A percentile compares a stretch with the other conserved stretches of the same genome.
These are phyloP conservation scores for Itoplectis maculator DNA, from an alignment of 2,888 invertebrate species.

Conservation along the genomic window DNA sequence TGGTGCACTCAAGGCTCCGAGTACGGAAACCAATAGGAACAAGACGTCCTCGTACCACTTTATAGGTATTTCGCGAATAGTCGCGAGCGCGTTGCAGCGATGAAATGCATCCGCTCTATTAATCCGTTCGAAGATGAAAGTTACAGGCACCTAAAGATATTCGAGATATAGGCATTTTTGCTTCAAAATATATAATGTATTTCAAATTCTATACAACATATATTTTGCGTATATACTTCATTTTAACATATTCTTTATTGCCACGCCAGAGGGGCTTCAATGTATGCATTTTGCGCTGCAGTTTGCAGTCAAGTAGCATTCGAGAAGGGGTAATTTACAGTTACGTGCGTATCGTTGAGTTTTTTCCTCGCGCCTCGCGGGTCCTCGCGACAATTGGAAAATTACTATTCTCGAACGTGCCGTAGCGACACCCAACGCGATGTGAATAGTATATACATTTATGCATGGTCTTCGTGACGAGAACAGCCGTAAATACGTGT, in stretches of 20 bases:
- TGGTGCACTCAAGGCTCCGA: slow-evolving; percentile 27
- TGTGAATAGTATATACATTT: slow-evolving; percentile 6
- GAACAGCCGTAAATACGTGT: not conserved
- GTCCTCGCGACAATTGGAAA: slow-evolving; percentile 38
- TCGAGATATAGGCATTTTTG: too few relatives aligned
- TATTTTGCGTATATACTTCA: too few relatives aligned
- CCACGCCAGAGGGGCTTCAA: not conserved
- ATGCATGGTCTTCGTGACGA: not conserved
- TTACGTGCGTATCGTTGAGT: slow-evolving; percentile 18
- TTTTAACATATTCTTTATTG: too few relatives aligned
- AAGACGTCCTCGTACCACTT: slow-evolving; percentile 66
- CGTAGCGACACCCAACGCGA: slow-evolving; percentile 8
- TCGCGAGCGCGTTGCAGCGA: slow-evolving; percentile 23
- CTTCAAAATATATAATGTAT: too few relatives aligned
- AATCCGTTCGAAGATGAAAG: not conserved
- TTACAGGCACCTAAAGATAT: too few relatives aligned
- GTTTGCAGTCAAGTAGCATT: not conserved
- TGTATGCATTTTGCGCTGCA: slow-evolving; percentile 2
- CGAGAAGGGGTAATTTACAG: slow-evolving; percentile 15
- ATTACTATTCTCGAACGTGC: slow-evolving; percentile 36
- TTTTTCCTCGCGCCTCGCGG: slow-evolving; percentile 19
- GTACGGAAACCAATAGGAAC: slow-evolving; percentile 51
- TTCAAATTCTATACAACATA: too few relatives aligned
- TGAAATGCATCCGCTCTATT: slow-evolving; percentile 47
- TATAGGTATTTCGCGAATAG: slow-evolving; percentile 33